phyloP scores from a whole-genome alignment of 2,113 vertebrate genomes.

The Probosciger aterrimus region DNA sequence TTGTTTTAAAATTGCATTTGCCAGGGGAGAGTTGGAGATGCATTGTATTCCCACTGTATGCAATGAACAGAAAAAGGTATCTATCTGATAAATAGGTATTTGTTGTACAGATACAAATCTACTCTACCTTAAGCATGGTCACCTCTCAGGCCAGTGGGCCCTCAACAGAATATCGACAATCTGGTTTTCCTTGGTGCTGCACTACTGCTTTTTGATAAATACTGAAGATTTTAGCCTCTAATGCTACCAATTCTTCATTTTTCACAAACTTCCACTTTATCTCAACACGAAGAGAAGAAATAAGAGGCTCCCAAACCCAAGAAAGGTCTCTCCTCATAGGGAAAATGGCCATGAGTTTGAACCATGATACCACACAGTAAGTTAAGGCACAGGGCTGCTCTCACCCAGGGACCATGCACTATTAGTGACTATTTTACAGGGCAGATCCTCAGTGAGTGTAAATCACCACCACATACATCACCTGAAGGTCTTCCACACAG shows the following conservation, averaged over 20 bases:
- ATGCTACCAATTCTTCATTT: background rate
- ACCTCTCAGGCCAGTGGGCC: background rate
- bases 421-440: background rate
- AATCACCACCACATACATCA: background rate
- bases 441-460: background rate
- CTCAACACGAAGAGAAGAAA: background rate
- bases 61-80: background rate
- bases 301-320: background rate
- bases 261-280: background rate
- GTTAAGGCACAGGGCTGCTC: background rate
- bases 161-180: background rate
- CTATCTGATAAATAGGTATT: background rate
- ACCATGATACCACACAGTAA: background rate
- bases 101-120: background rate
- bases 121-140: background rate
- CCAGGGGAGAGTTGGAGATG: slow-evolving; percentile 8
- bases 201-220: slow-evolving; percentile 9
- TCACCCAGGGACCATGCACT: background rate
- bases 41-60: background rate
- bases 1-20: slow-evolving; percentile 47
- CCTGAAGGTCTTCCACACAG: background rate
- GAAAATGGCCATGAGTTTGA: background rate
- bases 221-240: background rate
- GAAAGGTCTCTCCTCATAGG: background rate
- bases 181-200: background rate